Evolutionary conservation across 2,888 invertebrate genomes (phyloP), one percentile per base, ranked within the genome.

Genomic region (Hypomecis punctinalis): DNA sequence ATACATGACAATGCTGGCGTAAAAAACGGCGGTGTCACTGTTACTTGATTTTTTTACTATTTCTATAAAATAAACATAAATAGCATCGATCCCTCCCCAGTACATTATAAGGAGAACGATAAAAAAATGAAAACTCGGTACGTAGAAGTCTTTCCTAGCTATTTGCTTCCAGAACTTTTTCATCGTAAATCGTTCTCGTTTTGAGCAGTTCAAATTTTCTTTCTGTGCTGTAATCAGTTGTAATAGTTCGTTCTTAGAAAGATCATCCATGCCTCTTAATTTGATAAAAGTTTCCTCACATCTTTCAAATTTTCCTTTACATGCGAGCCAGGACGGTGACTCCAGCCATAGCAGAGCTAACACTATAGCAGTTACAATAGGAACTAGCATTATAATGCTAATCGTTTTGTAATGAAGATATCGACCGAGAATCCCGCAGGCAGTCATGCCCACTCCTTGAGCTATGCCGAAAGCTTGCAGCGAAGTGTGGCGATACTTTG

Each of bases 1-100:
- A 11, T 51, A 51, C 51, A 51, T 51, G 8, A 11, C 36, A 8
- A 51, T 37, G 11, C 51, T 11, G 37, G 39, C 51, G 36, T 51
- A 51, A 7, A 51, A 37, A 6, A 11, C 13, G 6, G 39, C 10
- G 11, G 37, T 51, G 23, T 23, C 23, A 23, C 23, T 23, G 3
- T 23, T 23, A 23, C 23, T 23, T 23, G 23, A 23, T 23, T 23
- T 23, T 23, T 23, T 23, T 23, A 23, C 23, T 23, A 23, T 23
- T 23, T 23, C 23, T 23, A 23, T 23, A 23, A 23, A 23, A 23
- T 23, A 23, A 2, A 23, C 23, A 23, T 23, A 23, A 23, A 23
- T 23, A 9, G 11, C 51, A 8, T 51, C 51, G 11, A 10, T 39
- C 5, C 51, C 51, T 7, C 51, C 11, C 51, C 51, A 51, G 11